Percentiles rank a stretch among this genome's conserved stretches.
Conservation (phyloP, 2,113 vertebrate genomes). For the Cricetomys ansorgei region DNA sequence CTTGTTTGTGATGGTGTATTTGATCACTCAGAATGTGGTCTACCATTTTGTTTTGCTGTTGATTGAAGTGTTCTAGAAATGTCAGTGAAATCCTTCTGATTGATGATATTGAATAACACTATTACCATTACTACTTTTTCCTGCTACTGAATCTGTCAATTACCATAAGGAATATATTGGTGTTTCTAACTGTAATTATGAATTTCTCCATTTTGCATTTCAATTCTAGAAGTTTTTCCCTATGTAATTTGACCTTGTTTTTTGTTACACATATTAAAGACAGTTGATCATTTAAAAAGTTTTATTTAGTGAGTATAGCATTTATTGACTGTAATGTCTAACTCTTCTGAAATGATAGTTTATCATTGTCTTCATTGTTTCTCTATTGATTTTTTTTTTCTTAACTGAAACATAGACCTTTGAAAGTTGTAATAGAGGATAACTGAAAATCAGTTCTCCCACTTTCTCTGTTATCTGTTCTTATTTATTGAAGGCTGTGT, state of each 20-base stretch:
- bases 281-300: neutral
- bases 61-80: neutral
- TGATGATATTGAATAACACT: neutral
- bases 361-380: neutral
- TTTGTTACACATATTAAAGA: neutral
- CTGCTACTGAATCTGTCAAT: neutral
- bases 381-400: neutral
- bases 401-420: neutral
- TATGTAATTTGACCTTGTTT: neutral
- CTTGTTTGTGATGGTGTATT: neutral
- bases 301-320: neutral
- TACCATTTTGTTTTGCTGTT: neutral
- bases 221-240: neutral
- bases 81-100: neutral
- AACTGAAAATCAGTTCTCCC: neutral
- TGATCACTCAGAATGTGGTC: neutral
- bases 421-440: neutral
- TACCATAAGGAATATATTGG: neutral
- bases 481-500: neutral
- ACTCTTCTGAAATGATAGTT: neutral
- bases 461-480: neutral
- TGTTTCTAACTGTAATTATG: neutral
- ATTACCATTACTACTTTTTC: neutral
- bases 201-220: neutral
- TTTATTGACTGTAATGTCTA: neutral